Conservation (phyloP, 2,797 vertebrate genomes). For the Babyrousa celebensis region DNA sequence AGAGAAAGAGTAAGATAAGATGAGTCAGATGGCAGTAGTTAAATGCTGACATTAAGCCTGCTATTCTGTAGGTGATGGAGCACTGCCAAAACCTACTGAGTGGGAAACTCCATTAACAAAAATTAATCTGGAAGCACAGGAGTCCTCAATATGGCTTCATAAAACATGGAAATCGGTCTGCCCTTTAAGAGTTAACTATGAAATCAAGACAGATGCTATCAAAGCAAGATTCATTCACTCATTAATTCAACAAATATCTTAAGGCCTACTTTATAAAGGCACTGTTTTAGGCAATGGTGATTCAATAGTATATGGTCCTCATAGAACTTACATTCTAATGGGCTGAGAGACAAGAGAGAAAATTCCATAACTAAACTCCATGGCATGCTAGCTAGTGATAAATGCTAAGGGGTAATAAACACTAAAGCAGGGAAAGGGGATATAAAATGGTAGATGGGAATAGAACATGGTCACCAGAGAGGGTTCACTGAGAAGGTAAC, state of each 20-base stretch:
- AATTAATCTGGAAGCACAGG: slow-evolving; percentile 36
- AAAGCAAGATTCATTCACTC: neutral
- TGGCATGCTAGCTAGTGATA: neutral
- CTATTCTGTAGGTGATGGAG: slow-evolving; percentile 3
- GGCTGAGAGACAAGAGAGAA: neutral
- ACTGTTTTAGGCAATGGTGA: neutral
- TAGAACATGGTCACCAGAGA: neutral
- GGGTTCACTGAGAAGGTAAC: neutral
- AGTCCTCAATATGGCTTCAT: neutral
- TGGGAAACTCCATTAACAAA: slow-evolving; percentile 25
- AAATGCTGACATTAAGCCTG: neutral
- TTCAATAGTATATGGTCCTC: neutral
- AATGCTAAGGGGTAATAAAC: slow-evolving; percentile 18
- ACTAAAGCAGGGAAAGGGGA: neutral
- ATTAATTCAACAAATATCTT: slow-evolving; percentile 44
- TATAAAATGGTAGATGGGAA: slow-evolving; percentile 2
- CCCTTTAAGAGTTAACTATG: neutral
- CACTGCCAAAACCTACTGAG: slow-evolving; percentile 34
- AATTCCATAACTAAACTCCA: neutral
- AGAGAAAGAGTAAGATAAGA: neutral
- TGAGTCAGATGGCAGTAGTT: slow-evolving; percentile 16
- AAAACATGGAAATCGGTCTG: slow-evolving; percentile 36
- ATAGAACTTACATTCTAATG: neutral
- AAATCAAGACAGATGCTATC: slow-evolving; percentile 42
- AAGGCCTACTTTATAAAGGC: neutral